A percentile compares a stretch with the other conserved stretches of the same genome.
These are phyloP conservation scores for Chaenocephalus aceratus DNA, from an alignment of 2,113 vertebrate species.

Conservation along the genomic window DNA sequence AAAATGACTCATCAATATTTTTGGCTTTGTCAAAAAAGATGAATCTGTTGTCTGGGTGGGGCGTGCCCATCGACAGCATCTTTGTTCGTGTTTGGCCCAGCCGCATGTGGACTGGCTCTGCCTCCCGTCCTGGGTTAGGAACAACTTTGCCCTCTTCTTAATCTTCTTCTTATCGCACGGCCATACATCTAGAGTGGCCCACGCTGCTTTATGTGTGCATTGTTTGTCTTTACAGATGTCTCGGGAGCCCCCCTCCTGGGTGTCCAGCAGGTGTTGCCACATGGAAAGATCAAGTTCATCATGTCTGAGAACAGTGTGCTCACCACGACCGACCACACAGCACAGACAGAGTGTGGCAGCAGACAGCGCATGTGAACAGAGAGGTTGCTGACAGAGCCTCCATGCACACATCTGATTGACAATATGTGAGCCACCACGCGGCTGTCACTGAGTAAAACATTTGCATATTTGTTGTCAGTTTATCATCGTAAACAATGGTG, in stretches of 20 bases:
- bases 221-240: constrained; percentile 2
- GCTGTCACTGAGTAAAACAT: constrained; percentile 14
- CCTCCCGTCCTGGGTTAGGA: background rate
- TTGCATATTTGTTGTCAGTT: constrained; percentile 26
- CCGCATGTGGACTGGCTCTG: background rate
- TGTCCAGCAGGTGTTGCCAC: background rate
- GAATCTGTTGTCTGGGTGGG: too few species aligned
- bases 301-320: background rate
- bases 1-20: too few species aligned
- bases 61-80: too few species aligned
- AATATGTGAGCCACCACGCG: constrained; percentile 11
- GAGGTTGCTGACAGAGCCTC: background rate
- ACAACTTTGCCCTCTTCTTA: too few species aligned
- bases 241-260: background rate
- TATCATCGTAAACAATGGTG: background rate
- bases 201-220: background rate
- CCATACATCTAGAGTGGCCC: background rate
- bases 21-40: too few species aligned
- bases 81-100: background rate
- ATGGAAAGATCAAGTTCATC: background rate
- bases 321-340: background rate
- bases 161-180: background rate
- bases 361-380: background rate
- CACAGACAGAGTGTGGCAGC: background rate
- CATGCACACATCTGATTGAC: constrained; percentile 3